phyloP scores from a whole-genome alignment of 2,888 invertebrate species.

The Hyposoter didymator region DNA sequence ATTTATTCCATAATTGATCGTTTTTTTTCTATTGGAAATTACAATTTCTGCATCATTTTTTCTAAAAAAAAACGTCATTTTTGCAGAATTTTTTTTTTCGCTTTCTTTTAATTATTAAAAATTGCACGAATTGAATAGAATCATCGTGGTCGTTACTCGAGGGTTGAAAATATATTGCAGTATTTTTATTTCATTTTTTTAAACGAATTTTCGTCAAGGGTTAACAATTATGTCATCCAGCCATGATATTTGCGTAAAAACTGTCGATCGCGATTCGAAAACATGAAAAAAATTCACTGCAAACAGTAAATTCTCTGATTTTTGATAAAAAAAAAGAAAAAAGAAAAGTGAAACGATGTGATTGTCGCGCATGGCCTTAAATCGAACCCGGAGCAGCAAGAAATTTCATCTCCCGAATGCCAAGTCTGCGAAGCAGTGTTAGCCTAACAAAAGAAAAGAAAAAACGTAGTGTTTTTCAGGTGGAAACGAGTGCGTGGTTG shows the following conservation, averaged over 20 bases:
- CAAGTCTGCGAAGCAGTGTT: neutral
- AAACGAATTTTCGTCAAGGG: no score
- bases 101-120: no score
- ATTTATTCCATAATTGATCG: no score
- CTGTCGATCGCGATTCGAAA: neutral
- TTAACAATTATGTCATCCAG: neutral
- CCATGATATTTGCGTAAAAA: neutral
- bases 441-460: neutral
- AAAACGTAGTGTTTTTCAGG: neutral
- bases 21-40: no score
- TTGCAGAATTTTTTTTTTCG: no score
- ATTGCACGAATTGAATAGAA: no score
- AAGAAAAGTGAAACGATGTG: neutral
- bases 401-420: neutral
- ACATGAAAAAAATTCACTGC: neutral
- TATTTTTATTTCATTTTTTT: no score
- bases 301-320: neutral
- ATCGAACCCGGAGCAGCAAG: neutral
- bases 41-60: no score
- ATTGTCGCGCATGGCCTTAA: neutral
- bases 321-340: neutral
- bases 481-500: neutral
- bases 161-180: no score
- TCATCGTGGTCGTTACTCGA: no score
- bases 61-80: no score